Base-by-base conservation (phyloP, 2,888 invertebrate species). In the Pogonocherus hispidulus region DNA sequence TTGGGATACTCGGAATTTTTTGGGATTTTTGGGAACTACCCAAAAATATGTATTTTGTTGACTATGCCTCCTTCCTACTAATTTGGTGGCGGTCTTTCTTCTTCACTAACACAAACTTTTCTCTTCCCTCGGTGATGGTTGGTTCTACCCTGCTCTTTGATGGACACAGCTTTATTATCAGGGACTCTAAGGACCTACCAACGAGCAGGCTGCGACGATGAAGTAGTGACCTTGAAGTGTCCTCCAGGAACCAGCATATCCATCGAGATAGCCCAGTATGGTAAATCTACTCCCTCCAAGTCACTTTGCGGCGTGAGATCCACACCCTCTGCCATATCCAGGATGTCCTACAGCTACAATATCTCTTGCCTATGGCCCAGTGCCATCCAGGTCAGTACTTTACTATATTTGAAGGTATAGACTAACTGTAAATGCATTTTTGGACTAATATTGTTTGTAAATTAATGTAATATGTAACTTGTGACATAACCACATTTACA, bases 101-200 rank as follows among this genome's bases (percentile, higher is more conserved):
- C 20, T 19, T 41, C 27, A 11, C 59, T 66, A 63, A 69, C 69
- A 47, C n/a, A 35, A 9, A 22, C 4, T 37, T 54, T 27, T 54
- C 52, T 64, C 49, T 60, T 65, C 65, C 47, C 37, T 59, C 65
- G 68, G 68, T 69, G 64, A 35, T 56, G 63, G 68, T 52, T 9
- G 9, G n/a, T 14, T 51, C 41, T 16, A 44, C 41, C 16, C 27
- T 18, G 14, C 4, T 8, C 20, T 14, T 47, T 59, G 47, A 59
- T 14, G 59, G 47, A 32, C 9, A 32, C 59, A 98, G 98, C 94
- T 83, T 89, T 97, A 76, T 91, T 98, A 79, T 92, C 95, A 80
- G 96, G 96, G 77, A 96, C 96, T 27, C 89, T 98, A 78, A 90
- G 95, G 81, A 96, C 96, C 51, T 96, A 96, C 86, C 95, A 97